Base-by-base conservation (phyloP, 53 echinoderm and acorn worm species). In the Arbacia lixula region DNA sequence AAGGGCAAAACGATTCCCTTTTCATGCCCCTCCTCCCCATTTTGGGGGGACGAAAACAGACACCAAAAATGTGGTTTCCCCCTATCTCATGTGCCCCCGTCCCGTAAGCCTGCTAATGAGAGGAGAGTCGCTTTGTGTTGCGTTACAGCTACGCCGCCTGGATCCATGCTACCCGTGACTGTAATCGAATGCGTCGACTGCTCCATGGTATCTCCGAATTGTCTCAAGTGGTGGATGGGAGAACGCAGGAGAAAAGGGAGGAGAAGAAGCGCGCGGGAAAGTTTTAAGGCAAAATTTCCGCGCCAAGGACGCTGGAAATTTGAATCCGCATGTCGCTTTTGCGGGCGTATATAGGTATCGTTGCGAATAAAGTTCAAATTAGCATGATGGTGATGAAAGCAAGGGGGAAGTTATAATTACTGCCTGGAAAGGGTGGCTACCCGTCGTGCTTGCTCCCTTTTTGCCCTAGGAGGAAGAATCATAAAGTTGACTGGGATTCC, bases 21-120 rank as follows among this genome's bases (percentile, higher is more conserved):
- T 20, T 35, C 12, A 51, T 53, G 51, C 53, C 33, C 74, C 74
- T 74, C 74, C 53, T 53, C 25, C 74, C 51, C 51, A 74, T 52
- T 53, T 74, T n/a, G n/a, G n/a, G n/a, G n/a, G n/a, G 49, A 74
- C 52, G 74, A 74, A 74, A 74, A 34, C 53, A 53, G 74, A 74
- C 42, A 74, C 74, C 74, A 53, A n/a, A n/a, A n/a, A 67, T 69
- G 40, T 74, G 74, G 31, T 21, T 74, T 53, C 11, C 74, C 19
- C 33, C 5, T 69, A 0, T 32, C 42, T 42, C 43, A 27, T 69
- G 69, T 67, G n/a, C 72, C 46, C 74, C 12, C 27, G 34, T 74
- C 74, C 52, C 49, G 11, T 6, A 5, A 46, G 14, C 8, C 29
- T 53, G 32, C 21, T 74, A 74, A 74, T 74, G 74, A 74, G 74